phyloP scores from a whole-genome alignment of 2,113 vertebrate species.

The Plestiodon gilberti region DNA sequence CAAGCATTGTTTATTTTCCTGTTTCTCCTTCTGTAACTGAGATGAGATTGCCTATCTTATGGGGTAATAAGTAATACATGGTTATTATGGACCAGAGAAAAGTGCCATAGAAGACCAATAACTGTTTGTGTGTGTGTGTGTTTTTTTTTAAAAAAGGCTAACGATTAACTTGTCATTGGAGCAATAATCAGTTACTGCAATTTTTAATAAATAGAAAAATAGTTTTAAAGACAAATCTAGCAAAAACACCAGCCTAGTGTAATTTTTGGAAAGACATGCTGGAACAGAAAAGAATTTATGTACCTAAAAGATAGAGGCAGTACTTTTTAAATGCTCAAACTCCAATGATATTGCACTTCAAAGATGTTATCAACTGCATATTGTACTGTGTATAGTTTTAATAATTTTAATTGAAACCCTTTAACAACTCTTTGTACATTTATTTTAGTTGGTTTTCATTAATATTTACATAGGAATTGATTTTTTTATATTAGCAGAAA shows the following conservation, averaged over 20 bases:
- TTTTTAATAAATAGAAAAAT: conserved; percentile 67
- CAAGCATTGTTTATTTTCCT: conserved; percentile 68
- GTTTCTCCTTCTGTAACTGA: conserved; percentile 72
- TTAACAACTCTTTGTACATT: conserved; percentile 85
- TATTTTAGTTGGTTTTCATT: conserved; percentile 79
- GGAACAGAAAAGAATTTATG: conserved; percentile 45
- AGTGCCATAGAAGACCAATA: conserved; percentile 95
- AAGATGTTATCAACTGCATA: conserved; percentile 75
- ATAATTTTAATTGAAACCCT: conserved; percentile 83
- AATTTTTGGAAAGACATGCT: conserved; percentile 57
- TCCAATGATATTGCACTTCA: conserved; percentile 78
- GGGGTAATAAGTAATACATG: conserved; percentile 72
- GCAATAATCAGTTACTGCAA: conserved; percentile 74
- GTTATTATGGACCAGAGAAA: conserved; percentile 83
- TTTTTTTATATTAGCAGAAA: conserved; percentile 82
- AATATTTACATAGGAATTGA: conserved; percentile 81
- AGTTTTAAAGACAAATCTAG: conserved; percentile 69
- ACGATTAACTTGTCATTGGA: conserved; percentile 70
- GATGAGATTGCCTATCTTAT: conserved; percentile 68
- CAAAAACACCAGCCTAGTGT: conserved; percentile 59
- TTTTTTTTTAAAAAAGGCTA: conserved; percentile 71
- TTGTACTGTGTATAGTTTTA: conserved; percentile 79
- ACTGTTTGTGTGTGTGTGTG: conserved; percentile 78
- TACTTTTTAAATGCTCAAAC: conserved; percentile 73
- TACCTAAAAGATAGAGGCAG: conserved; percentile 66